These are phyloP conservation scores for Drosophila cardini DNA, from an alignment of 1,140 invertebrate genomes.

Conservation along the genomic window DNA sequence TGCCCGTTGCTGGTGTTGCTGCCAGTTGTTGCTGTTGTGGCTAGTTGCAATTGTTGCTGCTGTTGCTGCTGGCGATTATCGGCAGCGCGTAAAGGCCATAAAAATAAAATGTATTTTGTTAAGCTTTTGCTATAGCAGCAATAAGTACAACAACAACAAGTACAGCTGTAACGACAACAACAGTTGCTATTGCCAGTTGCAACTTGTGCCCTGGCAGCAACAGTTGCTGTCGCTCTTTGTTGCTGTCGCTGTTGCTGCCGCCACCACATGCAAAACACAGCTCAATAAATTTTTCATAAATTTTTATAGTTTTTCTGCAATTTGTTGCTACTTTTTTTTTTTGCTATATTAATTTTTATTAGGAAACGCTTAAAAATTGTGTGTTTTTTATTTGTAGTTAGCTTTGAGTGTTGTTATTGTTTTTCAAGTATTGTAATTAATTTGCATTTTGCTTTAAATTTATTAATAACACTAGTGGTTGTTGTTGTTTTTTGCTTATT, in stretches of 20 bases:
- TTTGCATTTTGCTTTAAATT: slow-evolving; percentile 68
- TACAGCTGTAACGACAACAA: neutral
- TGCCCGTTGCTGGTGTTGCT: slow-evolving; percentile 33
- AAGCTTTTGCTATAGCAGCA: slow-evolving; percentile 44
- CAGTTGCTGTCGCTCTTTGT: slow-evolving; percentile 7
- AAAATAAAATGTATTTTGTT: slow-evolving; percentile 62
- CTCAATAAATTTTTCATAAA: slow-evolving; percentile 22
- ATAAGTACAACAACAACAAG: neutral
- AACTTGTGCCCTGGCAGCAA: neutral
- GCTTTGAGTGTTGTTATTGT: slow-evolving; percentile 32
- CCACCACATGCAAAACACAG: slow-evolving; percentile 49
- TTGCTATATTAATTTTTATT: slow-evolving; percentile 40
- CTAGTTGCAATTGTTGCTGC: slow-evolving; percentile 26
- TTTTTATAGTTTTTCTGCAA: slow-evolving; percentile 6
- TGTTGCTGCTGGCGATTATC: slow-evolving; percentile 53
- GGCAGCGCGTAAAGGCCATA: slow-evolving; percentile 64
- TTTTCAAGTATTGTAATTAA: slow-evolving; percentile 57
- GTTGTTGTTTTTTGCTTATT: slow-evolving; percentile 40
- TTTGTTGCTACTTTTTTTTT: slow-evolving; percentile 8
- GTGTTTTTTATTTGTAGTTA: neutral
- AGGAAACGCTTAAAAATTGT: slow-evolving; percentile 60
- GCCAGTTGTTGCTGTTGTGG: slow-evolving; percentile 33
- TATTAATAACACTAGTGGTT: slow-evolving; percentile 39
- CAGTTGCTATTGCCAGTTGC: slow-evolving; percentile 13
- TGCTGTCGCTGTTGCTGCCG: slow-evolving; percentile 31